Evolutionary conservation across 1,140 invertebrate genomes (phyloP).

Genomic region (Sitophilus oryzae): DNA sequence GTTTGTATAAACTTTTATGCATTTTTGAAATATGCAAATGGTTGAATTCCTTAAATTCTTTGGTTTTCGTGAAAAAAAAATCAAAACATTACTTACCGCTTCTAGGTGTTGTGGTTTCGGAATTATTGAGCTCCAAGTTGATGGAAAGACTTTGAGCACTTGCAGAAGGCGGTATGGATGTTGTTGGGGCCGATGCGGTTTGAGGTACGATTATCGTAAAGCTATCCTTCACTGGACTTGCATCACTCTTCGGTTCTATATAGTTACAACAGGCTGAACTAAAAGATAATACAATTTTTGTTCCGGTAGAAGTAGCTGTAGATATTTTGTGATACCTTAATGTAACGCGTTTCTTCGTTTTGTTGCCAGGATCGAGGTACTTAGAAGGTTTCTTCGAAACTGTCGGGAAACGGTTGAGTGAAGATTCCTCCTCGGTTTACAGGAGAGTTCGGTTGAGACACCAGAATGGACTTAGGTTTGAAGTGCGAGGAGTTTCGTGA

Average conservation of each 20-base stretch:
- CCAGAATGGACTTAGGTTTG: background rate
- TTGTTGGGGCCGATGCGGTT: slow-evolving; percentile 48
- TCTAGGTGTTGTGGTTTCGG: background rate
- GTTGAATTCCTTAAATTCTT: no score
- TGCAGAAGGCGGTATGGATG: slow-evolving; percentile 34
- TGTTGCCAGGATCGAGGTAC: slow-evolving; percentile 72
- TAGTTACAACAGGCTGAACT: slow-evolving; percentile 54
- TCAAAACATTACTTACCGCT: no score
- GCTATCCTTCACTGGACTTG: slow-evolving; percentile 46
- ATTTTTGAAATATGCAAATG: no score
- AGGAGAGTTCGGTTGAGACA: background rate
- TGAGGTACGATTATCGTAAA: slow-evolving; percentile 52
- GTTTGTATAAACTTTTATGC: no score
- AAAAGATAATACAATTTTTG: slow-evolving; percentile 7
- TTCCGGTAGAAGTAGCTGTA: background rate
- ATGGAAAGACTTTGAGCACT: slow-evolving; percentile 1
- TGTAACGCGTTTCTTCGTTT: slow-evolving; percentile 78
- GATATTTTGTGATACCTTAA: slow-evolving; percentile 52
- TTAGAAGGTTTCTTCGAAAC: slow-evolving; percentile 55
- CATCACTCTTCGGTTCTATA: slow-evolving; percentile 40
- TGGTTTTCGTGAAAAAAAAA: no score
- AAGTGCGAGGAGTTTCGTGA: background rate
- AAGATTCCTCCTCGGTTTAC: slow-evolving; percentile 11
- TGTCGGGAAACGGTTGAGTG: slow-evolving; percentile 22
- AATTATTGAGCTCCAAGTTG: background rate